Percentiles rank a stretch among this genome's conserved stretches.
These are phyloP conservation scores for Nerophis lumbriciformis DNA, from an alignment of 2,113 vertebrate species.

Conservation along the genomic window DNA sequence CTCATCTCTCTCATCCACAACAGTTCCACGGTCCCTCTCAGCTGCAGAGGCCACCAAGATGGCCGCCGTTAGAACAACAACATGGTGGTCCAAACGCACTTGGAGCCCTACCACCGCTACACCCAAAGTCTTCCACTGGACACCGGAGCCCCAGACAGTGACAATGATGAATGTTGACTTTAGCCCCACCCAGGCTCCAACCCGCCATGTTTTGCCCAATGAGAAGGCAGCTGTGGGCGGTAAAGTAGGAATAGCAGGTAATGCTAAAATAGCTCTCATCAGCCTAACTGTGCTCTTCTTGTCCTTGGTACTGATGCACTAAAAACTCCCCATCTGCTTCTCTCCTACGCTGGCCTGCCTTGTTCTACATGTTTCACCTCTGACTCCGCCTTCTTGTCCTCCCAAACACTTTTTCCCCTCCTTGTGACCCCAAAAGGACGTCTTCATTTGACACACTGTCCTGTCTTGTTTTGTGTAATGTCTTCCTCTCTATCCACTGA, in stretches of 20 bases:
- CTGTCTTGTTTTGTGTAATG: constrained; percentile 47
- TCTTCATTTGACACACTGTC: constrained; percentile 42
- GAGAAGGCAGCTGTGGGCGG: constrained; percentile 74
- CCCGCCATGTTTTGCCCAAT: constrained; percentile 68
- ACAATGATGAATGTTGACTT: constrained; percentile 48
- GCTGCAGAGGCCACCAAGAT: constrained; percentile 21
- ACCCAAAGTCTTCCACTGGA: constrained; percentile 13
- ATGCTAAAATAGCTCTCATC: constrained; percentile 52
- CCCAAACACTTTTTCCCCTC: constrained; percentile 39
- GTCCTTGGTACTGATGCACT: constrained; percentile 49
- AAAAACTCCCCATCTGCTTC: constrained; percentile 47
- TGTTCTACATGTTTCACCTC: constrained; percentile 42
- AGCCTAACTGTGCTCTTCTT: constrained; percentile 56
- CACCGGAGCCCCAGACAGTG: constrained; percentile 30
- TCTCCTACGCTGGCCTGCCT: constrained; percentile 45
- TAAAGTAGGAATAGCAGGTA: constrained; percentile 62
- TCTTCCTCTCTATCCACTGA: constrained; percentile 50
- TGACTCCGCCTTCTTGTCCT: constrained; percentile 37
- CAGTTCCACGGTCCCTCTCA: constrained; percentile 10
- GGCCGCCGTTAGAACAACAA: constrained; percentile 15
- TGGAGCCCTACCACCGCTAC: constrained; percentile 55
- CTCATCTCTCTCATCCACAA: constrained; percentile 19
- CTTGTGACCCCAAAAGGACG: constrained; percentile 42
- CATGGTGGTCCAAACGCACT: constrained; percentile 27
- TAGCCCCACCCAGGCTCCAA: constrained; percentile 45